A percentile compares a stretch with the other conserved stretches of the same genome.
Conservation (phyloP, 2,113 vertebrate species). For the Takifugu flavidus region DNA sequence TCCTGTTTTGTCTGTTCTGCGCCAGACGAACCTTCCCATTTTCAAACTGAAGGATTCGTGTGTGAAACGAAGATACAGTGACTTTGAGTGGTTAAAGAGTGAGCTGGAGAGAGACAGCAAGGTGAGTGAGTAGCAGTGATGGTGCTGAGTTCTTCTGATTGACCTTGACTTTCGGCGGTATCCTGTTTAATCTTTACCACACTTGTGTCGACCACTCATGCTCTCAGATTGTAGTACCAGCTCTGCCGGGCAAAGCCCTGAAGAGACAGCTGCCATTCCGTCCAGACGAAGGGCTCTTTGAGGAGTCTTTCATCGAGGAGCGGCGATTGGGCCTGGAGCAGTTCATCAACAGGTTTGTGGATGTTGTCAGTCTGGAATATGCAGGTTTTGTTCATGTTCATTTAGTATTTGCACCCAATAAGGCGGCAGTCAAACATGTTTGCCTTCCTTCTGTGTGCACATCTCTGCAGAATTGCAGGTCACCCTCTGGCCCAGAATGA, state of each 20-base stretch:
- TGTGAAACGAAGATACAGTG: slow-evolving; percentile 94
- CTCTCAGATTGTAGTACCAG: slow-evolving; percentile 93
- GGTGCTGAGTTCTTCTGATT: background rate
- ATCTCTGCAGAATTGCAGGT: slow-evolving; percentile 89
- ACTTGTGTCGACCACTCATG: background rate
- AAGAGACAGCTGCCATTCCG: slow-evolving; percentile 97
- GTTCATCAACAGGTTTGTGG: slow-evolving; percentile 94
- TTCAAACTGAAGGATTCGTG: slow-evolving; percentile 97
- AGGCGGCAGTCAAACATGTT: background rate
- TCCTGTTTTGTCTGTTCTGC: slow-evolving; percentile 20
- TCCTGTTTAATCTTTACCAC: too few relatives aligned
- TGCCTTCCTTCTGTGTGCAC: background rate
- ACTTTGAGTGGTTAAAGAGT: slow-evolving; percentile 99
- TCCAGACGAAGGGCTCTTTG: slow-evolving; percentile 95
- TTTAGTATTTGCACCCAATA: background rate
- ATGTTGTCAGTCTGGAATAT: background rate
- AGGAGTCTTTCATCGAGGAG: slow-evolving; percentile 97
- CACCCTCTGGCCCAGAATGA: slow-evolving; percentile 98
- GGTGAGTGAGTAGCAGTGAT: slow-evolving; percentile 71
- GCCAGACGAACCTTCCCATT: slow-evolving; percentile 96
- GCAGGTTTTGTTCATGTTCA: background rate
- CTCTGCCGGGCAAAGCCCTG: slow-evolving; percentile 95
- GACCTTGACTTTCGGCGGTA: too few relatives aligned
- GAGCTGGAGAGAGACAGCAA: slow-evolving; percentile 99
- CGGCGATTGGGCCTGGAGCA: slow-evolving; percentile 92